These are phyloP conservation scores for Tillus elongatus DNA, from an alignment of 2,888 invertebrate genomes.

Conservation along the genomic window DNA sequence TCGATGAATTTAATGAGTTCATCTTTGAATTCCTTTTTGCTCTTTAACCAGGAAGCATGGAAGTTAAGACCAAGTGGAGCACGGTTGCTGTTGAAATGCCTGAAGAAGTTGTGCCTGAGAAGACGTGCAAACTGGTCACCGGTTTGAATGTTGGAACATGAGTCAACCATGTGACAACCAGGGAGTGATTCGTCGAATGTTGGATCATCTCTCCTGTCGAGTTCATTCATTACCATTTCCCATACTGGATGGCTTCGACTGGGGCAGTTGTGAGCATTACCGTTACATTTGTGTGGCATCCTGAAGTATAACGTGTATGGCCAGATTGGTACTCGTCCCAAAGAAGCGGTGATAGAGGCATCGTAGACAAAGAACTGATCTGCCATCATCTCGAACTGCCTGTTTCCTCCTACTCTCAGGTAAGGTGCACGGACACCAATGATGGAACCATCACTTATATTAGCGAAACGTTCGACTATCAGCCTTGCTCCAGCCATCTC, in stretches of 20 bases:
- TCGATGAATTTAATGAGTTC: conserved; percentile 88
- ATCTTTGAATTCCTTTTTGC: conserved; percentile 86
- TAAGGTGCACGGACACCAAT: conserved; percentile 84
- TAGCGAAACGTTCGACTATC: conserved; percentile 80
- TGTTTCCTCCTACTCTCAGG: conserved; percentile 84
- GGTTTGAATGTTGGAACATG: conserved; percentile 84
- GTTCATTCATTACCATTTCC: conserved; percentile 95
- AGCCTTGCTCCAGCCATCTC: conserved; percentile 89
- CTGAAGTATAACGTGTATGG: conserved; percentile 95
- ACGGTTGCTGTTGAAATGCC: conserved; percentile 86
- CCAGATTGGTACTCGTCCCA: conserved; percentile 88
- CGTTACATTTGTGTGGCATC: conserved; percentile 92
- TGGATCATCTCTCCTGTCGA: conserved; percentile 88
- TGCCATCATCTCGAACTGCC: conserved; percentile 94
- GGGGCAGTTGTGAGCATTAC: conserved; percentile 89
- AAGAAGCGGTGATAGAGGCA: conserved; percentile 85
- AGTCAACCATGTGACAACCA: conserved; percentile 91
- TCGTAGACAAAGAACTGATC: conserved; percentile 93
- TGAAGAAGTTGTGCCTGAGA: conserved; percentile 87
- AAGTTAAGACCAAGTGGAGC: conserved; percentile 88
- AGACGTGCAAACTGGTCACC: conserved; percentile 86
- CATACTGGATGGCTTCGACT: conserved; percentile 85
- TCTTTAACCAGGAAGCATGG: conserved; percentile 92
- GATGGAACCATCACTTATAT: conserved; percentile 85
- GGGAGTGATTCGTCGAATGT: conserved; percentile 88